phyloP scores from a whole-genome alignment of 1,140 invertebrate genomes.

The Panonychus citri region DNA sequence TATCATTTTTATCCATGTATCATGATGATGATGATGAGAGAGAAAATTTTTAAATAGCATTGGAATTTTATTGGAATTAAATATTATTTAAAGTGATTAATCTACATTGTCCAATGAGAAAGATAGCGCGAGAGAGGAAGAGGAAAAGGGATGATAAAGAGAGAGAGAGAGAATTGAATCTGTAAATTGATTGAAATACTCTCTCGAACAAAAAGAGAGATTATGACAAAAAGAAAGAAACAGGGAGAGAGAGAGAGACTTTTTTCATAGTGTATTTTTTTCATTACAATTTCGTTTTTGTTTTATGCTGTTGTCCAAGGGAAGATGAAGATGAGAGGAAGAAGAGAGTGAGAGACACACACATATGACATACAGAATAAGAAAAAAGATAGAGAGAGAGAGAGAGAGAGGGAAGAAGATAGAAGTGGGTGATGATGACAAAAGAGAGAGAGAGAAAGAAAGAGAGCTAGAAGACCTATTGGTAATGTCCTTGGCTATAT shows the following conservation, averaged over 20 bases:
- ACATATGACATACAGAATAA: background rate
- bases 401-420: background rate
- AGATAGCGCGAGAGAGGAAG: background rate
- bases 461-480: background rate
- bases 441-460: background rate
- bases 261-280: background rate
- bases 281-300: background rate
- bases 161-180: background rate
- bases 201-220: background rate
- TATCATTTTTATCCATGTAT: too few relatives aligned
- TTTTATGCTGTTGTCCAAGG: background rate
- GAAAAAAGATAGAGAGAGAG: background rate
- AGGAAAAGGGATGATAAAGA: background rate
- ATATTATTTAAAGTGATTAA: background rate
- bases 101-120: background rate
- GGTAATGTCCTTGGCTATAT: conserved; percentile 14
- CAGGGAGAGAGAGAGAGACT: background rate
- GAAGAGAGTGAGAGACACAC: background rate
- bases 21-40: background rate
- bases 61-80: background rate
- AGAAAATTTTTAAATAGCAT: background rate
- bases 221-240: background rate
- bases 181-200: background rate
- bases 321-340: background rate
- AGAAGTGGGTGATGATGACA: background rate